Evolutionary conservation across 2,113 vertebrate genomes (phyloP), one percentile per base, ranked within the genome.

Genomic region (Actinemys pallida): DNA sequence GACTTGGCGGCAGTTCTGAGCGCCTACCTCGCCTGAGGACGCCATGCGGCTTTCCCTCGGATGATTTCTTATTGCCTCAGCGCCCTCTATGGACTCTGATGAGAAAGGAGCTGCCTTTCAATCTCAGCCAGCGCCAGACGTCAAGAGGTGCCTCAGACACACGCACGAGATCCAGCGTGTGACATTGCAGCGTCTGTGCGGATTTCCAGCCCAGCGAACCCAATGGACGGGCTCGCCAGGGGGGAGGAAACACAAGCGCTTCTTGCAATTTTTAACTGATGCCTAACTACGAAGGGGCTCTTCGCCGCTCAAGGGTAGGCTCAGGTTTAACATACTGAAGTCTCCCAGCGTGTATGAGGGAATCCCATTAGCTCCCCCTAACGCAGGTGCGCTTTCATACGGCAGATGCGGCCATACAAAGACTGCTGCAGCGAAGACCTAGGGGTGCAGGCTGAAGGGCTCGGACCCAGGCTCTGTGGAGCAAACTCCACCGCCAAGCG

Each of bases 31-130:
- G 39, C 10, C 75, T 0, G 42, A 42, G 69, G 24, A 9, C 35
- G 72, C 85, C 82, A 45, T 49, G 86, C 27, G 50, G 86, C 11
- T 88, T 52, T 16, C 39, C 56, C 31, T 12, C 7, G 14, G 27
- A 17, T 24, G 62, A 29, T 83, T 84, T 13, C 65, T 39, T 17
- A 65, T n/a, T 20, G 17, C 31, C 83, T 53, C 81, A 93, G 91
- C 93, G 90, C 92, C 95, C 84, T 54, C 88, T 47, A 76, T 82
- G 88, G 89, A 45, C 45, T 65, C 11, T 29, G 17, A 35, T n/a
- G 19, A 72, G 82, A 47, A 24, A 45, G 54, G 76, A 39, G 45
- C 49, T 3, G 47, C 27, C 27, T 22, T 19, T 22, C 75, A 3
- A 25, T 20, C 56, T 39, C 49, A 53, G 31, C 49, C 72, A 5